Evolutionary conservation across 30 jellyfish, hydroid and myxozoan genomes (phyloP).

Genomic region (Turritopsis rubra): DNA sequence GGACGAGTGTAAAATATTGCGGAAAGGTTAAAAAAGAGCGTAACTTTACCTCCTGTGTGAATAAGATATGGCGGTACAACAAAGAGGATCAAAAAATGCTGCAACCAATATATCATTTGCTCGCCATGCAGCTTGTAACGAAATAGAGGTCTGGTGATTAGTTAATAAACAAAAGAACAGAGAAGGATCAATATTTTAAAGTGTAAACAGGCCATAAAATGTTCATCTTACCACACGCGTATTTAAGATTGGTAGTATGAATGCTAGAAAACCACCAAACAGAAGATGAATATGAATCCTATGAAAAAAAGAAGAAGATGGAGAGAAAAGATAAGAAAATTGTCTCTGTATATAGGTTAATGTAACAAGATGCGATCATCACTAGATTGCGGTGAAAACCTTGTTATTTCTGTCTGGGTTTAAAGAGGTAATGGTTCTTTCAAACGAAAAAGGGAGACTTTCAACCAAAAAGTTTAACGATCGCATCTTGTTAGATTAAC

Average conservation of each 20-base stretch:
- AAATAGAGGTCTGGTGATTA: background rate
- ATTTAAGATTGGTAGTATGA: constrained; percentile 78
- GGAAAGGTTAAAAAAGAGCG: background rate
- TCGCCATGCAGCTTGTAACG: constrained; percentile 76
- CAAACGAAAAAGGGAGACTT: no score
- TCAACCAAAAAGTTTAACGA: no score
- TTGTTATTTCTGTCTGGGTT: no score
- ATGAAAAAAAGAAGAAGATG: background rate
- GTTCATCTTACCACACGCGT: constrained; percentile 56
- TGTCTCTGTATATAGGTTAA: no score
- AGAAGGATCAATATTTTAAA: background rate
- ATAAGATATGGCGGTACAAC: constrained; percentile 93
- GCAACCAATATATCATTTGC: constrained; percentile 77
- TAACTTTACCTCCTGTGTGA: constrained; percentile 69
- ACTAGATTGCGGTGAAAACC: no score
- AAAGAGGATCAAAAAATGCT: constrained; percentile 67
- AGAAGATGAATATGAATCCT: constrained; percentile 83
- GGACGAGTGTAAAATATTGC: background rate
- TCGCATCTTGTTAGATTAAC: no score
- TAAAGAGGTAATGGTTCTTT: no score
- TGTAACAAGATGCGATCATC: no score
- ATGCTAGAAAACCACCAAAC: constrained; percentile 92
- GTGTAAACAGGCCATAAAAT: background rate
- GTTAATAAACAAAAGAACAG: background rate
- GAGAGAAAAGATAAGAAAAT: no score